Evolutionary conservation across 2,797 vertebrate genomes (phyloP).

Genomic region (Serranus cabrilla): DNA sequence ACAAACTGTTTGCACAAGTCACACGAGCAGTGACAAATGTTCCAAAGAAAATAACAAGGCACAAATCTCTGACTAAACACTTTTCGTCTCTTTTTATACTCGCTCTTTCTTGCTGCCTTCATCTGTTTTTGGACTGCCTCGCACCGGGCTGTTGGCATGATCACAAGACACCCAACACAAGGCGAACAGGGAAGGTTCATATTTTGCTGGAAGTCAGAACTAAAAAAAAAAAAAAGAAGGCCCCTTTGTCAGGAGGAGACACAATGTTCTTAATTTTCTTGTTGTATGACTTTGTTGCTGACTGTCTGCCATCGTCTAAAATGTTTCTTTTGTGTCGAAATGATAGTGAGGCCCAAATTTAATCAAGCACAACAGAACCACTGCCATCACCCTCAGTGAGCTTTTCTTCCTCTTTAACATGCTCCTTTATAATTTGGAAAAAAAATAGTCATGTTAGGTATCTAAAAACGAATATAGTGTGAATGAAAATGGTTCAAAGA

Average conservation of each 20-base stretch:
- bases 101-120: constrained; percentile 39
- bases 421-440: too few species aligned
- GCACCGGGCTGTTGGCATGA: constrained; percentile 47
- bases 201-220: constrained; percentile 66
- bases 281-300: constrained; percentile 42
- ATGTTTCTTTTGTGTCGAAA: constrained; percentile 40
- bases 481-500: too few species aligned
- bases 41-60: constrained; percentile 61
- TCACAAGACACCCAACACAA: constrained; percentile 77
- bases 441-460: too few species aligned
- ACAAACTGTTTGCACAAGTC: constrained; percentile 73
- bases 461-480: too few species aligned
- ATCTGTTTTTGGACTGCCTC: constrained; percentile 56
- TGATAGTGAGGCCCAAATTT: neutral
- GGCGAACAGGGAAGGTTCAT: constrained; percentile 54
- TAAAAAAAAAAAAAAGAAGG: constrained; percentile 56
- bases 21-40: constrained; percentile 57
- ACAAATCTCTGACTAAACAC: constrained; percentile 37
- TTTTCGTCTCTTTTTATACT: constrained; percentile 43
- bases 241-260: constrained; percentile 64
- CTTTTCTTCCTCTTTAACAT: neutral
- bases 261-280: constrained; percentile 58
- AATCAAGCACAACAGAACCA: constrained; percentile 28
- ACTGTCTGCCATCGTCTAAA: constrained; percentile 42
- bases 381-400: constrained; percentile 25